Evolutionary conservation across 2,888 invertebrate genomes (phyloP), one percentile per base, ranked within the genome.

Genomic region (Pycnomerus fuliginosus): DNA sequence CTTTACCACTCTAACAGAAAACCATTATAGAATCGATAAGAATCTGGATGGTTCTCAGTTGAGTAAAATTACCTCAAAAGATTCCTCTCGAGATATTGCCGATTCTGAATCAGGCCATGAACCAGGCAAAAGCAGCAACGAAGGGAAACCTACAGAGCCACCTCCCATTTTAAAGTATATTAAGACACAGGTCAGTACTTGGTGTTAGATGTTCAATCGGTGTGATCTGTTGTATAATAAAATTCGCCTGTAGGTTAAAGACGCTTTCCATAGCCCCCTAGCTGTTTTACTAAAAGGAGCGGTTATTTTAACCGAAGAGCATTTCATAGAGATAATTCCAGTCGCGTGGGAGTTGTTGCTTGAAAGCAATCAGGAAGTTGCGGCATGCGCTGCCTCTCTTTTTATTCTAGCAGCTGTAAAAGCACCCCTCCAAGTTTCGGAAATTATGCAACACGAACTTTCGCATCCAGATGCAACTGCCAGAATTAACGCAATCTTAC

Each of bases 301-400:
- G 0, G 89, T 90, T 0, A 86, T 94, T 2, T 79, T 98, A 68
- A 79, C 83, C 1, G 94, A 94, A 63, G 94, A 93, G 29, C 77
- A 90, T 58, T 92, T 94, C 61, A 77, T 85, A 2, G 92, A 94
- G 58, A 84, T 94, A 22, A 80, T 97, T 46, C 90, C 92, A 0
- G 88, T 94, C 0, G 91, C 95, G 0, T 99, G 99, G 99, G 92
- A 96, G 64, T 76, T 99, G 11, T 76, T 99, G 3, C 71, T 98
- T 25, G 97, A 99, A 66, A 81, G 85, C n/a, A 96, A 96, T 66
- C 80, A 90, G 55, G 90, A 91, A 69, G 85, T 91, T 4, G 82
- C 88, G 22, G 86, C 90, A 0, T 82, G 87, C 31, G 88, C 90
- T 16, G 92, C 95, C 0, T 87, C 94, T 0, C 75, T 96, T 11